Evolutionary conservation across 2,113 vertebrate species (phyloP), one percentile per base, ranked within the genome.

Genomic region (Ovis canadensis): DNA sequence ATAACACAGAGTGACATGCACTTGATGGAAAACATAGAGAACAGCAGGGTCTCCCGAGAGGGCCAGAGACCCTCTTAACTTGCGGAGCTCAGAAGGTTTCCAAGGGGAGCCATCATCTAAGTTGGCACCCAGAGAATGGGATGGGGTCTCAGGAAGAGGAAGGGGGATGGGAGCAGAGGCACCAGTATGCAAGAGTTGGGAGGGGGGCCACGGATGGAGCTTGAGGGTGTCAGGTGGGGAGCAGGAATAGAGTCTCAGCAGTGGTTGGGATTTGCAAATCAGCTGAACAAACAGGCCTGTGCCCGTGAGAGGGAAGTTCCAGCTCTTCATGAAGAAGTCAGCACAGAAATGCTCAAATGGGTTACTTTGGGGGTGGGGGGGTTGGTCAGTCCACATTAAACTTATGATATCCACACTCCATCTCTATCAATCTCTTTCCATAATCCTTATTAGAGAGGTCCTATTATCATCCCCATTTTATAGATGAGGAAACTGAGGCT

Each of bases 341-440:
- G 23, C 60, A 60, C 33, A 7, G 71, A 21, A 62, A 57, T 16
- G 31, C 71, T 86, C 90, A 25, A 6, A 17, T 5, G 43, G 27
- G 36, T 8, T 45, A 10, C 5, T 54, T 10, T 4, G 10, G 27
- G 25, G 3, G 4, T 5, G 6, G 43, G 16, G 3, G 19, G 7
- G 36, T 36, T 4, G 31, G 9, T 77, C 74, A 43, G 23, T 77
- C 48, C 29, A 23, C 5, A 11, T 91, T 62, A 57, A 55, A 57
- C 48, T 74, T 40, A 13, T 0, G 0, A 27, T 2, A 19, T 25
- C n/a, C n/a, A 23, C 0, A 4, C 2, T 31, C 3, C n/a, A 15
- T 15, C 59, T 31, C 81, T 48, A 1, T 11, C 17, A 17, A 6
- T 48, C 13, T 71, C 67, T 54, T 52, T 48, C 95, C 45, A 7